Evolutionary conservation across 1,140 invertebrate genomes (phyloP), one percentile per base, ranked within the genome.

Genomic region (Meloidogyne chitwoodi): DNA sequence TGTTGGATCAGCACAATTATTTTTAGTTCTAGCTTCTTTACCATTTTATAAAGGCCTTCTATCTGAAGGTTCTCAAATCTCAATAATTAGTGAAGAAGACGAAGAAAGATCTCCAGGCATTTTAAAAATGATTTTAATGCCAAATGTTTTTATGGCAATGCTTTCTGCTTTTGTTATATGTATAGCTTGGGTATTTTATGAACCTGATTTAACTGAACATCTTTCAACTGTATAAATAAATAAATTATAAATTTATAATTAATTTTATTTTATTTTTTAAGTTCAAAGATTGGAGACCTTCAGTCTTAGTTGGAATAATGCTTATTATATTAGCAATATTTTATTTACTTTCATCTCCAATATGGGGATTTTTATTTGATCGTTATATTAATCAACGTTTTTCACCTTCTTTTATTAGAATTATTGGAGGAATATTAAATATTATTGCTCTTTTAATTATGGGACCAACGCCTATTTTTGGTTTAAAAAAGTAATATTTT

Each of bases 121-220:
- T 6, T 14, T 72, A 3, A 24, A 27, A 48, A 26, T 72, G 69
- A 16, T 72, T n/a, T 24, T 31, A 34, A 72, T 72, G 19, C 69
- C 69, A 27, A 41, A 72, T 24, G 24, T 72, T 27, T 56, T 72
- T 12, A 48, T 72, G 69, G n/a, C 69, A 26, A 44, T 72, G 44
- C 31, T 62, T 27, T 72, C 41, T 48, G 10, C 62, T 6, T 56
- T 72, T 31, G 44, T 72, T 62, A 72, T 31, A 29, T 72, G 31
- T 62, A 26, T 72, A n/a, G 48, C 44, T 31, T 72, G 69, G 69
- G 26, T 34, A 26, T 72, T 72, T 62, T 72, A 72, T 31, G 69
- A 72, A 26, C 69, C 69, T 11, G 48, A 26, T 26, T 27, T 72
- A 31, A 72, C 38, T 62, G 48, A 72, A 34, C 44, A 62, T 29